Evolutionary conservation across 2,888 invertebrate species (phyloP).

Genomic region (Leucophora obtusa): DNA sequence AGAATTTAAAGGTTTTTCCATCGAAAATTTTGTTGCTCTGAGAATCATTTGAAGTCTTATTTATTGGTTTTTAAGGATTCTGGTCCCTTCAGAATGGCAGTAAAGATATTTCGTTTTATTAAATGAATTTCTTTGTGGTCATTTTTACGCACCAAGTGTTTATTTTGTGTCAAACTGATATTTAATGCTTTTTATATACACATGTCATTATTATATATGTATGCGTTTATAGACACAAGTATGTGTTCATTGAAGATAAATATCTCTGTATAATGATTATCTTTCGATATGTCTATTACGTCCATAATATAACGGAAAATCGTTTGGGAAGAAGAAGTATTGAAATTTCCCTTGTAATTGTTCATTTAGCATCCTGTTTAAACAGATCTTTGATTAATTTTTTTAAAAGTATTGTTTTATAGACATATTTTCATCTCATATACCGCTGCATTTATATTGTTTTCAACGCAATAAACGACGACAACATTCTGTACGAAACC

Average conservation of each 20-base stretch:
- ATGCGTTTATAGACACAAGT: no score
- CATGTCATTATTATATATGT: neutral
- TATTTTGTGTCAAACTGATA: slow-evolving; percentile 25
- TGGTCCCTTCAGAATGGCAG: slow-evolving; percentile 16
- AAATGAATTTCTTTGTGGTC: slow-evolving; percentile 34
- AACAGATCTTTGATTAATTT: slow-evolving; percentile 25
- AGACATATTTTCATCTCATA: slow-evolving; percentile 15
- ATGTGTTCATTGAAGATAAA: neutral
- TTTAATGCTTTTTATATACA: slow-evolving; percentile 19
- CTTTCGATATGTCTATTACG: neutral
- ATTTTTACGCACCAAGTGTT: slow-evolving; percentile 43
- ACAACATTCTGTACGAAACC: slow-evolving; percentile 26
- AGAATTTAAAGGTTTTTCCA: no score
- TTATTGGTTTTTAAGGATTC: no score
- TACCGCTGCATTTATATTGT: neutral
- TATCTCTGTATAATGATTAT: neutral
- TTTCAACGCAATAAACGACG: neutral
- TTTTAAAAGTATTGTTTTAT: slow-evolving; percentile 44
- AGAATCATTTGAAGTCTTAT: no score
- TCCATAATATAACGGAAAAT: neutral
- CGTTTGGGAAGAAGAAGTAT: neutral
- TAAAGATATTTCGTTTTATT: slow-evolving; percentile 26
- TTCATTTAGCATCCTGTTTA: neutral
- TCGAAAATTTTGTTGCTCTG: no score
- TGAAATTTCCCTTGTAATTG: no score